Percentiles rank a stretch among this genome's conserved stretches.
Evolutionary conservation across 2,888 invertebrate genomes (phyloP).

Genomic region (Lepidochrysops patricia): DNA sequence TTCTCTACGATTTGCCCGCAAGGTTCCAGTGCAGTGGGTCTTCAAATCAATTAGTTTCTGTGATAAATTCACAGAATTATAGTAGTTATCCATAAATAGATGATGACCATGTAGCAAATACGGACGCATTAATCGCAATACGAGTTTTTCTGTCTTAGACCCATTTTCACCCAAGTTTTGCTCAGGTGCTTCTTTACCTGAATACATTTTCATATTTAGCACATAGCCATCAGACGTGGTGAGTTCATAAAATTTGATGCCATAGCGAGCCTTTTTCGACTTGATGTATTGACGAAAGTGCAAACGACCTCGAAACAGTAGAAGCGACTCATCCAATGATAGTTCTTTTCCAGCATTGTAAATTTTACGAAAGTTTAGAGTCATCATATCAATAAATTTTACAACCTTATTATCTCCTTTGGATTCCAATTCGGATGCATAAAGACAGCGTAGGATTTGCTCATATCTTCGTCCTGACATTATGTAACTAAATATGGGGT

Average conservation of each 20-base stretch:
- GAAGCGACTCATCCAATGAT: neutral
- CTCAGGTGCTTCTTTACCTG: neutral
- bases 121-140: conserved; percentile 24
- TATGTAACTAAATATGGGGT: conserved; percentile 13
- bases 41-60: conserved; percentile 24
- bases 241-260: conserved; percentile 30
- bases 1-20: conserved; percentile 23
- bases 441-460: conserved; percentile 13
- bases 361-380: conserved; percentile 6
- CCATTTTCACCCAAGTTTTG: conserved; percentile 10
- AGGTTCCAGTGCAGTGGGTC: conserved; percentile 25
- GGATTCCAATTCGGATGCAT: conserved; percentile 1
- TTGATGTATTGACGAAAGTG: neutral
- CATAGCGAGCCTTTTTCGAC: conserved; percentile 24
- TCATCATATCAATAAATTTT: conserved; percentile 5
- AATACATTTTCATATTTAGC: conserved; percentile 22
- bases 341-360: conserved; percentile 5
- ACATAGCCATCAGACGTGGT: conserved; percentile 30
- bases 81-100: conserved; percentile 27
- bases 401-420: conserved; percentile 7
- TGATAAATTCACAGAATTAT: conserved; percentile 23
- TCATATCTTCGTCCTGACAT: conserved; percentile 17
- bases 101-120: conserved; percentile 26
- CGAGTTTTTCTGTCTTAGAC: conserved; percentile 24
- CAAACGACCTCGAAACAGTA: neutral